Base-by-base conservation (phyloP, 2,797 vertebrate species). In the Brachyalestes nurse region DNA sequence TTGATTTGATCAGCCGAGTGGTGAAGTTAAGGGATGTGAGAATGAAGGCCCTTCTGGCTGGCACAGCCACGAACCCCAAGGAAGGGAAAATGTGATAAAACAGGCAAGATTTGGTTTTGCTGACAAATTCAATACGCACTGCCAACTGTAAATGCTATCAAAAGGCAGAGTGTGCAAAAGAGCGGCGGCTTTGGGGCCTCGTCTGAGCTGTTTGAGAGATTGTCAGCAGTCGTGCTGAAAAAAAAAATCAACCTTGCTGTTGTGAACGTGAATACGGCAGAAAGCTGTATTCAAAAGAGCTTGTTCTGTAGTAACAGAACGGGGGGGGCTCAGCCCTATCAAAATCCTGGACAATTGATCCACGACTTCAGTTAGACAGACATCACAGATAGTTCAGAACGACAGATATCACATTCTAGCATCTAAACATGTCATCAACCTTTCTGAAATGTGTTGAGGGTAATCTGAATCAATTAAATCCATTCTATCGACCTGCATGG, bases 131-230 rank as follows among this genome's bases (percentile, higher is more conserved):
- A 69, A 79, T 87, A 79, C 79, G 64, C 79, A 75, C 58, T 61
- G 75, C 69, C 78, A 75, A 74, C 77, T 77, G 79, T 78, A 81
- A 86, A 86, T 78, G 66, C 51, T 82, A 77, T 87, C 72, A 76
- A 74, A 45, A 47, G 62, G 14, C 76, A 61, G 25, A 51, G 64
- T 60, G 53, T 74, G 62, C 75, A 81, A 47, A 45, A 77, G 17
- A 70, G 53, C 60, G 17, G 6, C n/a, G 57, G 60, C 61, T 40
- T 28, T 64, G 51, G 49, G 57, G 38, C 42, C 6, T 47, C 57
- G 53, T 38, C 17, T 25, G 38, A 19, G 34, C 60, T 62, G 62
- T 69, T 65, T 67, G 62, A 67, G 49, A 67, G 21, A 51, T 21
- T 45, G 16, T 49, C 55, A 61, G 47, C 75, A 77, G 72, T 60